phyloP scores from a whole-genome alignment of 2,113 vertebrate species.

The Lepidothrix coronata region DNA sequence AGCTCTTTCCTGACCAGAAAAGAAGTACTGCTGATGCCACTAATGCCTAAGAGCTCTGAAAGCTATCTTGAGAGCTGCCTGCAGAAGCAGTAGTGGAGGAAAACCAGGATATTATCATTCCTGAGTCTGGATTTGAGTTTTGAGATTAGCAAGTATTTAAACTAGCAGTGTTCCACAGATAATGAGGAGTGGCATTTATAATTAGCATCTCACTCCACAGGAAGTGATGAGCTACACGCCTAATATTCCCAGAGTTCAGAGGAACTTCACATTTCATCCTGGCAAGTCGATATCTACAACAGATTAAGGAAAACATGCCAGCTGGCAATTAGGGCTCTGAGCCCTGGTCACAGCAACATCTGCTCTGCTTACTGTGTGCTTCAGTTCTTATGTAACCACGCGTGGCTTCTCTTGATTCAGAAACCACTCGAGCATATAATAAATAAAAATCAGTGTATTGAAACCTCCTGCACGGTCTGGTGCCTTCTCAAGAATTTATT shows the following conservation, averaged over 20 bases:
- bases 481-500: neutral
- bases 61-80: neutral
- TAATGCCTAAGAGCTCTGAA: neutral
- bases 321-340: neutral
- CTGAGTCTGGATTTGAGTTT: neutral
- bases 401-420: neutral
- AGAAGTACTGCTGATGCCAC: neutral
- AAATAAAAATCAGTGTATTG: neutral
- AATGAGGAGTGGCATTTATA: neutral
- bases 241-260: neutral
- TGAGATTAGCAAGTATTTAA: neutral
- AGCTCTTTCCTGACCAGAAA: neutral
- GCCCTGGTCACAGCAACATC: slow-evolving; percentile 15
- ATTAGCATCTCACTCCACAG: neutral
- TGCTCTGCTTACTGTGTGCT: neutral
- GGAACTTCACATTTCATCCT: neutral
- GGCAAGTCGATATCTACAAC: neutral
- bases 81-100: neutral
- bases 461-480: neutral
- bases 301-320: slow-evolving; percentile 19
- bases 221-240: neutral
- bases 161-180: neutral
- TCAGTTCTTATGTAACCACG: neutral
- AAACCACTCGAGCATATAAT: neutral
- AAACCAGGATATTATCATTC: neutral